Conservation (phyloP, 1,140 invertebrate genomes). For the Ephestia elutella region DNA sequence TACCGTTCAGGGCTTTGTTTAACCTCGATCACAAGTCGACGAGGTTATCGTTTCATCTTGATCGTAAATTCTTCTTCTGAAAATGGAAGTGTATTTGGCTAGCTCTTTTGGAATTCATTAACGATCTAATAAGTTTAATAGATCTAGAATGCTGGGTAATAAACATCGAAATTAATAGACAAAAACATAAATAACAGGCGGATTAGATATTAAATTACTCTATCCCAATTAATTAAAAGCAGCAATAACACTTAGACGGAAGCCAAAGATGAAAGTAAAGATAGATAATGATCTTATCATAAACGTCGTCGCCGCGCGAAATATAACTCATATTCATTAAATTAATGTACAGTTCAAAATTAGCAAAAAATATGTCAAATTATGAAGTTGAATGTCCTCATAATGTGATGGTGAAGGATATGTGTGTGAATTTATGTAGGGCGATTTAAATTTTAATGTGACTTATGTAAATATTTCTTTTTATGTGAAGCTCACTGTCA, state of each 20-base stretch:
- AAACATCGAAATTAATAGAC: not conserved
- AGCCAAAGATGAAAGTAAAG: not conserved
- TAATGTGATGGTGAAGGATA: constrained; percentile 29
- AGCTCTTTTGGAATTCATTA: not conserved
- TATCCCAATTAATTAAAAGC: not conserved
- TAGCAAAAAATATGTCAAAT: constrained; percentile 11
- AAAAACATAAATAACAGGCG: not conserved
- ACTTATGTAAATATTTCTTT: constrained; percentile 8
- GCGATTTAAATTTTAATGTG: constrained; percentile 29
- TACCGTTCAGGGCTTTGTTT: not conserved
- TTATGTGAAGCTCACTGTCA: constrained; percentile 16
- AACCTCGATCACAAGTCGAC: not conserved
- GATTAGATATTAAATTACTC: not conserved
- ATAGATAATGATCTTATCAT: not conserved
- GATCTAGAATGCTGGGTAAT: no score
- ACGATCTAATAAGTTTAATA: not conserved
- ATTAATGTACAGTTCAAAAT: constrained; percentile 16
- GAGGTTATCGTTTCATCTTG: constrained; percentile 1
- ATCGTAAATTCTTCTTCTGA: not conserved
- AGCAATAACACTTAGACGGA: constrained; percentile 2
- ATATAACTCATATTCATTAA: constrained; percentile 3
- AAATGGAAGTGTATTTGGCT: not conserved
- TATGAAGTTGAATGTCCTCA: constrained; percentile 30
- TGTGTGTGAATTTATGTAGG: constrained; percentile 21
- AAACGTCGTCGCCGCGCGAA: not conserved